Conservation (phyloP, 2,113 vertebrate species). For the Synchiropus splendidus region DNA sequence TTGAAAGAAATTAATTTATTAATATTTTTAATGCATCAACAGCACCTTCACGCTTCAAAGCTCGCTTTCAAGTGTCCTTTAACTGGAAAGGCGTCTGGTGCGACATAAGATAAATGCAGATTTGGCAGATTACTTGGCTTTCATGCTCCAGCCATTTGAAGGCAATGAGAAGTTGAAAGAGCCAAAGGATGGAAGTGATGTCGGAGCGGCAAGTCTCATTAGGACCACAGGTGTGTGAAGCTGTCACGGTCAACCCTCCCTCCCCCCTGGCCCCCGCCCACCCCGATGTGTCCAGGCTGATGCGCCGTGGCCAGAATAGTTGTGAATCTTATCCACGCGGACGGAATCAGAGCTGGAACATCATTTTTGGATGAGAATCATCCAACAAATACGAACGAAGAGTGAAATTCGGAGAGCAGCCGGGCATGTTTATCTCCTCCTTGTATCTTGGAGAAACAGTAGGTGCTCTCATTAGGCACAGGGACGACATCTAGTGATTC, state of each 20-base stretch:
- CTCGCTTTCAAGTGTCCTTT: not conserved
- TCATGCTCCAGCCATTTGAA: conserved; percentile 9
- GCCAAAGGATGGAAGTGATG: conserved; percentile 30
- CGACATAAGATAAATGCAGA: too few species aligned
- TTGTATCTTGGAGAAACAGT: conserved; percentile 42
- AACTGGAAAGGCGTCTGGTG: not conserved
- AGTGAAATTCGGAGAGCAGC: too few species aligned
- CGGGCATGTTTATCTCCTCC: conserved; percentile 18
- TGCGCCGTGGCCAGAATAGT: conserved; percentile 12
- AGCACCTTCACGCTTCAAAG: too few species aligned
- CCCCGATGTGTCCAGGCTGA: conserved; percentile 16
- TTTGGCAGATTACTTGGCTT: not conserved
- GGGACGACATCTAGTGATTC: conserved; percentile 58
- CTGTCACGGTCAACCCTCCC: conserved; percentile 20
- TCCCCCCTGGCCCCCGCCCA: conserved; percentile 17
- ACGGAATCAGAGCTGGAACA: too few species aligned
- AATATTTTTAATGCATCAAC: not conserved
- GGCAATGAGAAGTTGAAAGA: conserved; percentile 17
- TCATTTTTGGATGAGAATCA: conserved; percentile 2
- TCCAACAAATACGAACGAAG: not conserved
- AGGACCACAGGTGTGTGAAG: conserved; percentile 49
- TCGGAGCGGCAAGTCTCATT: conserved; percentile 31
- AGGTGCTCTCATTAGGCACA: conserved; percentile 56
- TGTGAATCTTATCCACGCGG: too few species aligned
- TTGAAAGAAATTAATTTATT: too few species aligned